Evolutionary conservation across 2,797 vertebrate genomes (phyloP).

Genomic region (Morelia viridis): DNA sequence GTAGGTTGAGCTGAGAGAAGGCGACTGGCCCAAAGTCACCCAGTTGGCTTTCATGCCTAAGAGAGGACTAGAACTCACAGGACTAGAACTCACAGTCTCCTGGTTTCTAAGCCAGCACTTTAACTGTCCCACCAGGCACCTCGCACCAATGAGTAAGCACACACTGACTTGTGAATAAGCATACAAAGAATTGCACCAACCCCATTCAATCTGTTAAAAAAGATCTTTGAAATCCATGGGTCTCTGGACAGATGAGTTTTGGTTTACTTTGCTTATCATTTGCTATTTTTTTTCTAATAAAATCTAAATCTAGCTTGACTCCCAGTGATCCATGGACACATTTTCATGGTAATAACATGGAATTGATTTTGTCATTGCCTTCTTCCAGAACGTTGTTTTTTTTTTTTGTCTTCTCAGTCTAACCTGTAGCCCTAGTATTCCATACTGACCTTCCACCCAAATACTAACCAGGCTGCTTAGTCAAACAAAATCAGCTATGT

Average conservation of each 20-base stretch:
- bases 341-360: too few species aligned
- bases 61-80: background rate
- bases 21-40: background rate
- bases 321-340: too few species aligned
- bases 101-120: background rate
- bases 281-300: too few species aligned
- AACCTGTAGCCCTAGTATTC: too few species aligned
- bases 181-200: background rate
- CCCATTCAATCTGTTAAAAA: background rate
- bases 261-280: background rate
- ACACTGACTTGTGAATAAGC: background rate
- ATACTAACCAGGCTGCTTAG: too few species aligned
- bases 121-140: background rate
- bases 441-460: too few species aligned
- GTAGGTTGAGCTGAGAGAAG: background rate
- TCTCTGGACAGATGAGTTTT: background rate
- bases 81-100: background rate
- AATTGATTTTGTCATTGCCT: too few species aligned
- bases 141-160: background rate
- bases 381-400: too few species aligned
- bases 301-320: too few species aligned
- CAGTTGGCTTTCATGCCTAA: background rate
- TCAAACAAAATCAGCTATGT: too few species aligned
- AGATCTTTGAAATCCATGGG: background rate
- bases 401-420: too few species aligned